A percentile compares a stretch with the other conserved stretches of the same genome.
phyloP scores from a whole-genome alignment of 2,797 vertebrate species.

The Manis pentadactyla region DNA sequence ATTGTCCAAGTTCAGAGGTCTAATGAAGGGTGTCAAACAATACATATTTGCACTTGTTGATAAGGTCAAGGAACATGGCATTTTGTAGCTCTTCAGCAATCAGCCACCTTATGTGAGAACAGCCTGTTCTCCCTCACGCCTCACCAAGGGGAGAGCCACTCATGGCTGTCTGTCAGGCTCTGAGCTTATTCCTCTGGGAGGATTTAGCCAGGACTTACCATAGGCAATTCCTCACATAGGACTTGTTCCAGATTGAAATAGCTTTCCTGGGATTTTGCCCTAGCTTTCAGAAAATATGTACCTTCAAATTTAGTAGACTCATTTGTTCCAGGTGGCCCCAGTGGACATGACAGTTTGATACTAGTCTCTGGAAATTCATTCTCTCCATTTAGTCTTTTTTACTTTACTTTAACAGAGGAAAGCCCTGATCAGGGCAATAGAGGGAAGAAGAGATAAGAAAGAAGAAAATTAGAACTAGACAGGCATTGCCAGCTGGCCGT shows the following conservation, averaged over 20 bases:
- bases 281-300: neutral
- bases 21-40: fast-evolving
- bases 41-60: neutral
- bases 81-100: neutral
- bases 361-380: neutral
- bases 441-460: conserved; percentile 13
- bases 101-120: neutral
- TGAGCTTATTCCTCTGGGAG: neutral
- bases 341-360: neutral
- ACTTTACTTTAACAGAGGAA: neutral
- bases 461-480: neutral
- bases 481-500: neutral
- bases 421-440: neutral
- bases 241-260: neutral
- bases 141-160: neutral
- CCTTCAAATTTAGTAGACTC: neutral
- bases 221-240: neutral
- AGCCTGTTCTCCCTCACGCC: neutral
- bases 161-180: fast-evolving
- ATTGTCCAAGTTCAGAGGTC: neutral
- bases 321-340: neutral
- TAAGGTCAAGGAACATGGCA: neutral
- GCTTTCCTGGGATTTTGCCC: neutral
- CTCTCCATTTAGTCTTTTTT: neutral
- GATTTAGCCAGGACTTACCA: neutral